Evolutionary conservation across 2,888 invertebrate genomes (phyloP).

Genomic region (Malachius bipustulatus): DNA sequence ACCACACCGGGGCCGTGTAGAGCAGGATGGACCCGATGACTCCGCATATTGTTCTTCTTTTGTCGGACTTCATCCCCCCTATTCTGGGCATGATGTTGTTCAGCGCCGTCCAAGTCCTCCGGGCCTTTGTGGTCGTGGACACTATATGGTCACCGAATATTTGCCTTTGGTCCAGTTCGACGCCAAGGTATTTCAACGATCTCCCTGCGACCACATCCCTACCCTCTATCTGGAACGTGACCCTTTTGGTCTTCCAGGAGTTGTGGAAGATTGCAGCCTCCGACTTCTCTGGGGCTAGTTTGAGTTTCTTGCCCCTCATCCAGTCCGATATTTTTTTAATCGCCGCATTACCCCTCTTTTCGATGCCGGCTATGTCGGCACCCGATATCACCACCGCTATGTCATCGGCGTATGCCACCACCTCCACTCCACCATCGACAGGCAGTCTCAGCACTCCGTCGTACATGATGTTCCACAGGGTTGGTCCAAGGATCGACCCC

Average conservation of each 20-base stretch:
- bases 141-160: neutral
- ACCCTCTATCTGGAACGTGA: neutral
- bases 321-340: neutral
- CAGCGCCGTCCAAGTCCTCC: neutral
- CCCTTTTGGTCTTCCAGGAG: neutral
- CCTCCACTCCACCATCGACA: too few relatives aligned
- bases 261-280: neutral
- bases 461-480: too few relatives aligned
- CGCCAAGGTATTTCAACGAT: neutral
- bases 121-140: neutral
- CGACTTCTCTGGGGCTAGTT: constrained; percentile 2
- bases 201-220: neutral
- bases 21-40: too few relatives aligned
- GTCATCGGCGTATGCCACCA: neutral
- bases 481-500: too few relatives aligned
- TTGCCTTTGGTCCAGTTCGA: neutral
- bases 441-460: too few relatives aligned
- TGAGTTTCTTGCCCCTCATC: neutral
- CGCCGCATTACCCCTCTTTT: neutral
- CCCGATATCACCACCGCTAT: neutral
- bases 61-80: too few relatives aligned
- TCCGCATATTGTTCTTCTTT: too few relatives aligned
- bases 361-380: too few relatives aligned
- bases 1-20: constrained; percentile 1
- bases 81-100: neutral